Evolutionary conservation across 2,888 invertebrate species (phyloP).

Genomic region (Apamea epomidion): DNA sequence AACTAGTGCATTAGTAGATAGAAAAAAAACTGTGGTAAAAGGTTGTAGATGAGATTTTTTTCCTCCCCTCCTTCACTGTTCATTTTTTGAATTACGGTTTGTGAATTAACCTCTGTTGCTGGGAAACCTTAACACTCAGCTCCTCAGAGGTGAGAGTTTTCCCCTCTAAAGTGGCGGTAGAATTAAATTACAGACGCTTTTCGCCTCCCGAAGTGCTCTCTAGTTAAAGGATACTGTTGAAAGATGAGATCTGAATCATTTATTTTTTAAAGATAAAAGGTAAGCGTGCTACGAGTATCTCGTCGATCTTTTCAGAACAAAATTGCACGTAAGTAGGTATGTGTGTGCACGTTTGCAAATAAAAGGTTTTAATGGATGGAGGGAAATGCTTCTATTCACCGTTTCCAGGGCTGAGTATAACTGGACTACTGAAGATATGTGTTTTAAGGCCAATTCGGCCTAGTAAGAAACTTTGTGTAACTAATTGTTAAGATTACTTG

Average conservation of each 20-base stretch:
- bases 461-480: neutral
- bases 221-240: slow-evolving; percentile 21
- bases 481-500: neutral
- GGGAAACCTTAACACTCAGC: neutral
- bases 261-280: slow-evolving; percentile 15
- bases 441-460: neutral
- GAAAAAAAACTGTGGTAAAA: neutral
- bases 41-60: neutral
- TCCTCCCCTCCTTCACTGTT: too few relatives aligned
- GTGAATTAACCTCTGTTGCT: neutral
- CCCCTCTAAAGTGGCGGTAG: slow-evolving; percentile 4
- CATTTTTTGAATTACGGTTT: slow-evolving; percentile 1
- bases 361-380: neutral
- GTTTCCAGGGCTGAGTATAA: neutral
- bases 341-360: neutral
- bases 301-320: neutral
- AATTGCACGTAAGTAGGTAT: neutral
- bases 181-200: slow-evolving; percentile 49
- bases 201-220: slow-evolving; percentile 36
- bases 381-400: neutral
- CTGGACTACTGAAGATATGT: neutral
- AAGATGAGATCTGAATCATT: slow-evolving; percentile 13
- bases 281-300: neutral
- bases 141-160: slow-evolving; percentile 12
- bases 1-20: neutral